Conservation (phyloP, 2,797 vertebrate genomes). For the Gymnopithys bicolor region DNA sequence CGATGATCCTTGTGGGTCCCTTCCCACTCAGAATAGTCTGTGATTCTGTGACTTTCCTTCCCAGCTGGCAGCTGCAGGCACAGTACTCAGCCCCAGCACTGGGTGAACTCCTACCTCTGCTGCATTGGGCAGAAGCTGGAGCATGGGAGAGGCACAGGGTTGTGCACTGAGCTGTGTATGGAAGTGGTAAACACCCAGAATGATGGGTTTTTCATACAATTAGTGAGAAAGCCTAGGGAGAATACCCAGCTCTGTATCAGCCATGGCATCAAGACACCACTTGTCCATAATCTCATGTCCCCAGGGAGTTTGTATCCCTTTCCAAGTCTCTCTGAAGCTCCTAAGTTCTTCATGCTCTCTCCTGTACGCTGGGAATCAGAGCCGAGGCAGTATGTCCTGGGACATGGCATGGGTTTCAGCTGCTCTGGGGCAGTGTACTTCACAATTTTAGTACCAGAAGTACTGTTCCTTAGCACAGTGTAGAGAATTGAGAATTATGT, state of each 20-base stretch:
- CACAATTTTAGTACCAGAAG: not conserved
- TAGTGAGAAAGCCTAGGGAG: not conserved
- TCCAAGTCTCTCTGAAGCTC: not conserved
- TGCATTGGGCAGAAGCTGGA: not conserved
- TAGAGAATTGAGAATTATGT: not conserved
- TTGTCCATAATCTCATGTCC: accelerated
- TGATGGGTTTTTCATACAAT: accelerated
- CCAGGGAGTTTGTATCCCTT: not conserved
- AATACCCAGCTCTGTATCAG: not conserved
- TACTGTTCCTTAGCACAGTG: not conserved
- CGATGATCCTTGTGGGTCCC: no score
- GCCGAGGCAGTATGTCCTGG: not conserved
- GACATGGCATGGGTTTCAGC: not conserved
- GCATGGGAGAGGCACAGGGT: accelerated
- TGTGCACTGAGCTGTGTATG: accelerated
- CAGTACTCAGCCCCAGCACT: accelerated
- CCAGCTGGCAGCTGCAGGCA: not conserved
- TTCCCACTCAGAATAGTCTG: no score
- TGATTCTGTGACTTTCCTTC: not conserved
- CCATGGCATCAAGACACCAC: not conserved
- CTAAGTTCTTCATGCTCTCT: not conserved
- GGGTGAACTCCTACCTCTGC: no score
- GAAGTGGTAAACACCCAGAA: not conserved
- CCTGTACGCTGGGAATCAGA: not conserved
- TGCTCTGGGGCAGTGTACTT: not conserved